Evolutionary conservation across 2,888 invertebrate species (phyloP), one percentile per base, ranked within the genome.

Genomic region (Caenorhabditis auriculariae): DNA sequence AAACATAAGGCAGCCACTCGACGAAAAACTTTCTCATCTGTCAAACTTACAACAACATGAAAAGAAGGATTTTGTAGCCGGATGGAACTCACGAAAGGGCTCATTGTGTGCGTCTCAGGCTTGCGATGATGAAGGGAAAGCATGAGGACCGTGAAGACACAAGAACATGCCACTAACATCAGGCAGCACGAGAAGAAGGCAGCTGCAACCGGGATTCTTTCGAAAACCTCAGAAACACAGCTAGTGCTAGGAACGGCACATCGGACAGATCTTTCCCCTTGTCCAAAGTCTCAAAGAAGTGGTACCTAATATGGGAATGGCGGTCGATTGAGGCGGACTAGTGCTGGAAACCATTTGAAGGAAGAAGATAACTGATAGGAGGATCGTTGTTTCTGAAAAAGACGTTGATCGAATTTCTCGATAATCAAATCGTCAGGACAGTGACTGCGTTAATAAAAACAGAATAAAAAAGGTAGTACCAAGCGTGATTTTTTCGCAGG

Each of bases 321-420:
- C 66, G 46, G 62, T 59, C 4, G 70, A 70, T 39, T 70, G 70
- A 3, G 72, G 72, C 12, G 72, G 72, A 51, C 63, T 66, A 44
- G 64, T 64, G 32, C 61, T 66, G n/a, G 68, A 64, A 0, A 72
- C 70, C 68, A 72, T 72, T 61, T 70, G 70, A 7, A 72, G 61
- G 51, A 72, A 72, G 58, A 72, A 70, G n/a, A 72, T 69, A 3
- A 72, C 70, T 0, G 72, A 70, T 12, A 72, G 65, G 1, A 72
- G 60, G n/a, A 72, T 60, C 0, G 72, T 72, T 7, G 70, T 70
- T 43, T 72, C 72, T 68, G 48, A 17, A 64, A 50, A 26, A 38
- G 3, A n/a, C 0, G 9, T 17, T 28, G n/a, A n/a, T n/a, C n/a
- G n/a, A n/a, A n/a, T n/a, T n/a, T n/a, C n/a, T n/a, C n/a, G n/a